A percentile compares a stretch with the other conserved stretches of the same genome.
Conservation (phyloP, 2,888 invertebrate genomes). For the Leucozona laternaria region DNA sequence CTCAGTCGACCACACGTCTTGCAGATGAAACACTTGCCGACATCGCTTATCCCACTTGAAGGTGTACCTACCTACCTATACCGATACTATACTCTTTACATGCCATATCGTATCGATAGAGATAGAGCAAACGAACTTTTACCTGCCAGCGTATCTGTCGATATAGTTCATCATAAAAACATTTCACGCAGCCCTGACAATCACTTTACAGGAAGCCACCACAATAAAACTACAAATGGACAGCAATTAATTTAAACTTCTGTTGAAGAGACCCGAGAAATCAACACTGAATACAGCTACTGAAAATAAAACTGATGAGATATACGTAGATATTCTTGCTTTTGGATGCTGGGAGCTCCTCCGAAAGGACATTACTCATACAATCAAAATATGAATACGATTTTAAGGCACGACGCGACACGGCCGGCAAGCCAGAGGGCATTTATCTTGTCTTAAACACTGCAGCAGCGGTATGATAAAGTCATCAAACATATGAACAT, state of each 20-base stretch:
- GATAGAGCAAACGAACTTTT: constrained; percentile 34
- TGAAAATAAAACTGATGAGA: constrained; percentile 49
- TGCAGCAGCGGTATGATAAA: constrained; percentile 55
- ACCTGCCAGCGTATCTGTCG: constrained; percentile 60
- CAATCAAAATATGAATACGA: constrained; percentile 45
- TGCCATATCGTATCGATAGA: constrained; percentile 39
- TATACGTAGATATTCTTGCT: constrained; percentile 25
- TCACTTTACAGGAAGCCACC: constrained; percentile 74
- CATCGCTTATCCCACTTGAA: constrained; percentile 72
- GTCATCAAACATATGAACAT: constrained; percentile 56
- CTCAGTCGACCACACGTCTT: constrained; percentile 69
- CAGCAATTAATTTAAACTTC: constrained; percentile 74
- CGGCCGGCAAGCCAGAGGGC: background rate
- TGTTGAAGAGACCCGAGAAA: constrained; percentile 57
- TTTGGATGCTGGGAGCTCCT: constrained; percentile 22
- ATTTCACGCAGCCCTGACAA: constrained; percentile 74
- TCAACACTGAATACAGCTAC: constrained; percentile 60
- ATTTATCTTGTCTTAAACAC: constrained; percentile 52
- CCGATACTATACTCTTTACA: constrained; percentile 41
- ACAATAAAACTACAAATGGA: constrained; percentile 74
- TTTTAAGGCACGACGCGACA: constrained; percentile 16
- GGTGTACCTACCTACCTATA: constrained; percentile 45
- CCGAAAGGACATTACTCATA: constrained; percentile 45
- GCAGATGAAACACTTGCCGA: constrained; percentile 74
- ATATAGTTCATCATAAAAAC: constrained; percentile 70